A percentile compares a stretch with the other conserved stretches of the same genome.
These are phyloP conservation scores for Parasteatoda lunata DNA, from an alignment of 2,888 invertebrate genomes.

Conservation along the genomic window DNA sequence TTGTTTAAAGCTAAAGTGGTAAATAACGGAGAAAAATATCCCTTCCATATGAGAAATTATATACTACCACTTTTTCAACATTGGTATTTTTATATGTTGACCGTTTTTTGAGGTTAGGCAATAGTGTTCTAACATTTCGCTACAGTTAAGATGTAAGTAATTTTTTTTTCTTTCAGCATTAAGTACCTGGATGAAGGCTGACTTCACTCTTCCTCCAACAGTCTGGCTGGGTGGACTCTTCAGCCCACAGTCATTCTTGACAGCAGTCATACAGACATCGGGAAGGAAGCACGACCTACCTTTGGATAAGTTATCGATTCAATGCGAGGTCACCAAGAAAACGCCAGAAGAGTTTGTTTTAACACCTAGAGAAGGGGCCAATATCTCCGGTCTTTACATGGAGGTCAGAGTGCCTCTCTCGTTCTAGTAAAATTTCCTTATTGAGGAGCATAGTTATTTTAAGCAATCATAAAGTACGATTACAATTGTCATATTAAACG, in stretches of 20 bases:
- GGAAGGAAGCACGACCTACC: slow-evolving; percentile 94
- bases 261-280: slow-evolving; percentile 98
- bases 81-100: no score
- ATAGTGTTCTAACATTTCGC: no score
- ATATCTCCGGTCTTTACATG: slow-evolving; percentile 87
- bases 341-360: slow-evolving; percentile 95
- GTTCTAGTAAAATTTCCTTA: no score
- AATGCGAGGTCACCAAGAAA: slow-evolving; percentile 98
- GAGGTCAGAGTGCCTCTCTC: slow-evolving; percentile 71
- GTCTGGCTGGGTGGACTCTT: slow-evolving; percentile 99
- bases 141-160: no score
- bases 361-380: slow-evolving; percentile 93
- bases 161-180: slow-evolving; percentile 77
- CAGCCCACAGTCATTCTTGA: slow-evolving; percentile 95
- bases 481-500: no score
- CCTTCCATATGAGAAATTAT: no score
- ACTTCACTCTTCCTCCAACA: slow-evolving; percentile 92
- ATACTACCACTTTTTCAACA: no score
- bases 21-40: no score
- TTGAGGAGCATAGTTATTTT: no score
- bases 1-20: no score
- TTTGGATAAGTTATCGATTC: slow-evolving; percentile 96
- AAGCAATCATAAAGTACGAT: no score
- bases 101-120: no score
- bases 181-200: slow-evolving; percentile 91